A percentile compares a stretch with the other conserved stretches of the same genome.
These are phyloP conservation scores for Bubo scandiacus DNA, from an alignment of 2,113 vertebrate species.

Conservation along the genomic window DNA sequence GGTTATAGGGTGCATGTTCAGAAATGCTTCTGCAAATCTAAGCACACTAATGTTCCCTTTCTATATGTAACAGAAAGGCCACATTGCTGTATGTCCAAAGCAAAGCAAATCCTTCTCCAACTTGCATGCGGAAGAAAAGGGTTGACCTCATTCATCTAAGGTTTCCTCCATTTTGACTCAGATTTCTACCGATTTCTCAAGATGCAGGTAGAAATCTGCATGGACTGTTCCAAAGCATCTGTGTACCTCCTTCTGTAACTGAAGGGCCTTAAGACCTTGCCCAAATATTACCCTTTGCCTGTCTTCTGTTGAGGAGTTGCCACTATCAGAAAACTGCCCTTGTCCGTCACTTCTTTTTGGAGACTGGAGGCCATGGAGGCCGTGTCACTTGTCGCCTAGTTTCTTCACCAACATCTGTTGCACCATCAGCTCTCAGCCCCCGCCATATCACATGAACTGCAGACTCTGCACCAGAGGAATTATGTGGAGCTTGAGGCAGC, in stretches of 20 bases:
- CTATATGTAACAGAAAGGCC: background rate
- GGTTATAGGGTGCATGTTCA: background rate
- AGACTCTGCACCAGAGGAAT: slow-evolving; percentile 7
- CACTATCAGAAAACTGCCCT: background rate
- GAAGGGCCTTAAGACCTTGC: background rate
- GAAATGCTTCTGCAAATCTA: background rate
- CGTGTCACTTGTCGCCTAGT: background rate
- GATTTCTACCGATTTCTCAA: background rate
- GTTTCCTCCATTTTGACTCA: background rate
- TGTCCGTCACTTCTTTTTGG: background rate
- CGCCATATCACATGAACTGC: background rate
- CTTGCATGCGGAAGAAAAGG: background rate
- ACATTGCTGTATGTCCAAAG: background rate
- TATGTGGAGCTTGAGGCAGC: background rate
- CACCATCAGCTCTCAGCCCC: background rate
- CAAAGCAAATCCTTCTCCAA: background rate
- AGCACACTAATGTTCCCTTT: background rate
- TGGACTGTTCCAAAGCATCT: background rate
- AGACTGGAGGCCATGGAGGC: background rate
- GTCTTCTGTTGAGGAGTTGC: background rate
- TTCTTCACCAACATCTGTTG: background rate
- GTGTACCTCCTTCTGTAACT: background rate
- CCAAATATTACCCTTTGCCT: background rate
- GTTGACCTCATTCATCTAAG: background rate
- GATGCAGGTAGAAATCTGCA: background rate